Base-by-base conservation (phyloP, 2,797 vertebrate genomes). In the Limnodromus scolopaceus region DNA sequence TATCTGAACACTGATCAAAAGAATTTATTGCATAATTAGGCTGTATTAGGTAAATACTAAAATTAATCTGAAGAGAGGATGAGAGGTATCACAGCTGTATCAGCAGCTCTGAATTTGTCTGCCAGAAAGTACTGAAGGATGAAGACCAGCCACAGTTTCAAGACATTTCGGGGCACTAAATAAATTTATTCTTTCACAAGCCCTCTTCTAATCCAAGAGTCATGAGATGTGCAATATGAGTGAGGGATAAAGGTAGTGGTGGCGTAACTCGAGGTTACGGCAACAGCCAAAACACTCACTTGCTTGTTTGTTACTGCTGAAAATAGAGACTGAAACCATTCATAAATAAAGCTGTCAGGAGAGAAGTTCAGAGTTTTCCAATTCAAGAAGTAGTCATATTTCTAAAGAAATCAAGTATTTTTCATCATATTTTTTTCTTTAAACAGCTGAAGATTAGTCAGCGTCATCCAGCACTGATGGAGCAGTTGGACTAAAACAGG, bases 201-300 rank as follows among this genome's bases (percentile, higher is more conserved):
- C 28, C n/a, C 28, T 69, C 51, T 72, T 69, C 39, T 54, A 43
- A 23, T 69, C 60, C 76, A 91, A 30, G 27, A 86, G 82, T 65
- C 61, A 88, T 0, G 3, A 76, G 75, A 87, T 7, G n/a, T 25
- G 46, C 64, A 88, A 58, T 45, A 34, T 15, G 54, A 83, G 53
- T 38, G 43, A 84, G 60, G 87, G 78, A 87, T 87, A 91, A 90
- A 95, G 91, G 91, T 38, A 51, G 51, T 8, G 69, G 89, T 81
- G 65, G 72, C 72, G 87, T 66, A 95, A 93, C 64, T 82, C 2
- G 4, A 53, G 36, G 63, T 76, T 84, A 86, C 49, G 68, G 41
- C 45, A 68, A 34, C 30, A 71, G 85, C 57, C 79, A 92, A 72
- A 92, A 92, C 38, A 41, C 23, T 63, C 11, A 2, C 25, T 63